Percentiles rank a stretch among this genome's conserved stretches.
These are phyloP conservation scores for Pogonomyrmex barbatus DNA, from an alignment of 1,140 invertebrate genomes.

Conservation along the genomic window DNA sequence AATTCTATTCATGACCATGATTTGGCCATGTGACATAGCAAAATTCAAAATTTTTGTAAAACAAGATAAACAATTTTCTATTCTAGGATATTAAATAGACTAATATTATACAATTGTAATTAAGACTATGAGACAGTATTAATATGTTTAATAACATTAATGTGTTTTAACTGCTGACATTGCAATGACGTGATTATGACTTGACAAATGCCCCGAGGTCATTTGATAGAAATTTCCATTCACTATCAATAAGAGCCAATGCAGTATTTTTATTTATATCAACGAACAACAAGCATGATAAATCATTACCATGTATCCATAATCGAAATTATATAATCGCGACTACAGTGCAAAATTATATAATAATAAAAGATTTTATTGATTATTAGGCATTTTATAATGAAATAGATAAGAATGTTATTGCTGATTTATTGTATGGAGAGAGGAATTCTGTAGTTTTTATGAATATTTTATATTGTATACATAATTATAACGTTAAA, in stretches of 20 bases:
- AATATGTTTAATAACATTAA: not conserved
- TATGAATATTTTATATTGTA: slow-evolving; percentile 24
- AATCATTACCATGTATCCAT: not conserved
- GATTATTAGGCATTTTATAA: slow-evolving; percentile 6
- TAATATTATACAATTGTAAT: slow-evolving; percentile 22
- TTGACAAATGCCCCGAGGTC: not conserved
- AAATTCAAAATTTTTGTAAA: slow-evolving; percentile 25
- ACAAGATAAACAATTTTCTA: slow-evolving; percentile 5
- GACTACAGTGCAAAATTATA: not conserved
- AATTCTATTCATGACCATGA: slow-evolving; percentile 79
- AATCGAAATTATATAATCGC: slow-evolving; percentile 15
- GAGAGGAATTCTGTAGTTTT: slow-evolving; percentile 4
- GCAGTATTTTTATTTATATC: slow-evolving; percentile 47
- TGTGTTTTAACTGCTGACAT: not conserved
- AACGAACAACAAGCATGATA: slow-evolving; percentile 20
- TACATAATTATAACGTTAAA: slow-evolving; percentile 46
- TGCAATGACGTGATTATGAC: slow-evolving; percentile 9
- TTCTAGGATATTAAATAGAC: not conserved
- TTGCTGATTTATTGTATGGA: slow-evolving; percentile 5
- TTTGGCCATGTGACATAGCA: slow-evolving; percentile 31
- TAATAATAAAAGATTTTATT: slow-evolving; percentile 33
- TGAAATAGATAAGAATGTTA: not conserved
- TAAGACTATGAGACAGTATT: slow-evolving; percentile 15
- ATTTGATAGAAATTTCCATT: slow-evolving; percentile 52
- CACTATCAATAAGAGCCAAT: not conserved